Evolutionary conservation across 2,113 vertebrate genomes (phyloP), one percentile per base, ranked within the genome.

Genomic region (Anas platyrhynchos): DNA sequence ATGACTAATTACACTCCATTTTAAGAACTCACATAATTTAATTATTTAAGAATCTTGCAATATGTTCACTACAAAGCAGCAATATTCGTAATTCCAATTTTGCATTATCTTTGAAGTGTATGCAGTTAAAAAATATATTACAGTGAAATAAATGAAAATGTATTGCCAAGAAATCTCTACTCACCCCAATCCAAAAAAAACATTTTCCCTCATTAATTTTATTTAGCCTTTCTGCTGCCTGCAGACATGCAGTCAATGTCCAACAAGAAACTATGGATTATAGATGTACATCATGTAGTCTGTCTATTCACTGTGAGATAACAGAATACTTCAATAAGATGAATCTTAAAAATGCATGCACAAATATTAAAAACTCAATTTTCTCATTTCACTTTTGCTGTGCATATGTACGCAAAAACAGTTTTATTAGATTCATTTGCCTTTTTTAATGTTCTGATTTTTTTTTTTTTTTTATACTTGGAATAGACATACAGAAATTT

Each of bases 1-100:
- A 97, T 97, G 96, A 95, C 95, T 97, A 97, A 98, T 98, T 97
- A 95, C 90, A 92, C 96, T 97, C 66, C 93, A 94, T 96, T 97
- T 97, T 96, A 96, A 95, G 85, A 96, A 96, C 95, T 92, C 88
- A 79, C 93, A 96, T 96, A 97, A 97, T 97, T 97, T 96, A 98
- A 97, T 97, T 98, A 97, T 97, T 97, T 97, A 97, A 96, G 94
- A 96, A 96, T 94, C 94, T 95, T 95, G 91, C 94, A 93, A 91
- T 91, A 76, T 76, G 75, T 95, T 93, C 92, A 97, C 96, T 97
- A 97, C 97, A 97, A 97, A 98, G 96, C 78, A 92, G 41, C 7
- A 34, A 93, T 96, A 97, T 79, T 95, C 75, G 21, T 92, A 97
- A 95, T 96, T 97, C 77, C 95, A 96, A 75, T 96, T 97, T 94